These are phyloP conservation scores for Ptyas mucosa DNA, from an alignment of 2,113 vertebrate genomes.

Conservation along the genomic window DNA sequence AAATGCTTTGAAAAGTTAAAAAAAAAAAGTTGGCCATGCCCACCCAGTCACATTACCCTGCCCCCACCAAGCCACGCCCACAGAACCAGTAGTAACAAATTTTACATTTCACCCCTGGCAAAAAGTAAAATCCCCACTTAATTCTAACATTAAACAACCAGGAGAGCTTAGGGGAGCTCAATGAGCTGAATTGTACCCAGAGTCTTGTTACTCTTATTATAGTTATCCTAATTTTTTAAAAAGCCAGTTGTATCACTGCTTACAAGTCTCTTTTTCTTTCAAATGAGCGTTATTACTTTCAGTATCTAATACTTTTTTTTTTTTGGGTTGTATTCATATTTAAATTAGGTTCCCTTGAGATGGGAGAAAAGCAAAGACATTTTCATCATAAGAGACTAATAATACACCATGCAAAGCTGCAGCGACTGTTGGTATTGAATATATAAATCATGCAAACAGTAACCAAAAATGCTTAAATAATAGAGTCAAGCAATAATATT, in stretches of 20 bases:
- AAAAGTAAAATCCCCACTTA: neutral
- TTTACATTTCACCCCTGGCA: too few species aligned
- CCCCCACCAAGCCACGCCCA: too few species aligned
- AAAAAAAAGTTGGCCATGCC: too few species aligned
- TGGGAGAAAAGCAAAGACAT: conserved; percentile 65
- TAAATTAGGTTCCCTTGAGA: conserved; percentile 71
- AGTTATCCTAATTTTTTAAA: neutral
- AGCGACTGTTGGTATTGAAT: conserved; percentile 60
- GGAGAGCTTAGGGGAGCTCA: neutral
- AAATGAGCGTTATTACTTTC: conserved; percentile 54
- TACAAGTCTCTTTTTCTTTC: neutral
- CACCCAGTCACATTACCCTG: too few species aligned
- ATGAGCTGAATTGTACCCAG: neutral
- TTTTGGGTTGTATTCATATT: conserved; percentile 69
- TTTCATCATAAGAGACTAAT: conserved; percentile 73
- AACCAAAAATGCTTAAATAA: conserved; percentile 56
- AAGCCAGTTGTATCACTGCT: neutral
- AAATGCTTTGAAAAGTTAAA: too few species aligned
- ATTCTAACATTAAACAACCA: neutral
- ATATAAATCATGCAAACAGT: conserved; percentile 57
- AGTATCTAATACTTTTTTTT: conserved; percentile 48
- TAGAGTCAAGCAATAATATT: conserved; percentile 46
- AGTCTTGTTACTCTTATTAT: neutral
- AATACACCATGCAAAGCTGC: conserved; percentile 61
- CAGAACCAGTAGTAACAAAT: too few species aligned